Base-by-base conservation (phyloP, 2,113 vertebrate genomes). In the Gnathonemus echidnorhynchus region DNA sequence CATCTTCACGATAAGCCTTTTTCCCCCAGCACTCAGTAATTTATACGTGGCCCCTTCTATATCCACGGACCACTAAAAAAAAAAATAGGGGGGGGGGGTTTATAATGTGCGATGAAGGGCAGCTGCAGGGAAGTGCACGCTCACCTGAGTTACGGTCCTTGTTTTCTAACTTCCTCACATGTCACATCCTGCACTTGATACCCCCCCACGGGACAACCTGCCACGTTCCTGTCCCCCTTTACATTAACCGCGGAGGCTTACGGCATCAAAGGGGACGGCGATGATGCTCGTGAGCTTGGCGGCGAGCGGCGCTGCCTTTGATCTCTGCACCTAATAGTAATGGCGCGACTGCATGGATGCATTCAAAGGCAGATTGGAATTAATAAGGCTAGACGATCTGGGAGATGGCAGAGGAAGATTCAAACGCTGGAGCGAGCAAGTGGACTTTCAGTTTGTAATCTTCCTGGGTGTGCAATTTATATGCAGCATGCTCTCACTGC, bases 311-410 rank as follows among this genome's bases (percentile, higher is more conserved):
- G 8, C 49, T 87, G 39, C 15, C 56, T 88, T 88, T 88, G 87
- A 88, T 88, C 35, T 45, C 35, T 58, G 17, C 50, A 19, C 35
- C 39, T 66, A 42, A 62, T 88, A 45, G 49, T 24, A n/a, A 87
- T n/a, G 83, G 83, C 19, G 24, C 66, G 53, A 53, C 87, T 45
- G 49, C 87, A 39, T 66, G 53, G 52, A 21, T 66, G 56, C 52
- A 66, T 88, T 58, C 49, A 52, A 87, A 87, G 87, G 10, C 35
- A 66, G 52, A 46, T 88, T 88, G 52, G 49, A 87, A 53, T 87
- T 87, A 87, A 87, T 56, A 35, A 62, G 87, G 19, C 56, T 35
- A 45, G 87, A n/a, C 31, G 21, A 58, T 35, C 53, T 42, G 31
- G 50, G 46, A 53, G n/a, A 48, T 52, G 86, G 86, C 53, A 17